Evolutionary conservation across 92 coral and sea anemone genomes (phyloP).

Genomic region (Pocillopora grandis): DNA sequence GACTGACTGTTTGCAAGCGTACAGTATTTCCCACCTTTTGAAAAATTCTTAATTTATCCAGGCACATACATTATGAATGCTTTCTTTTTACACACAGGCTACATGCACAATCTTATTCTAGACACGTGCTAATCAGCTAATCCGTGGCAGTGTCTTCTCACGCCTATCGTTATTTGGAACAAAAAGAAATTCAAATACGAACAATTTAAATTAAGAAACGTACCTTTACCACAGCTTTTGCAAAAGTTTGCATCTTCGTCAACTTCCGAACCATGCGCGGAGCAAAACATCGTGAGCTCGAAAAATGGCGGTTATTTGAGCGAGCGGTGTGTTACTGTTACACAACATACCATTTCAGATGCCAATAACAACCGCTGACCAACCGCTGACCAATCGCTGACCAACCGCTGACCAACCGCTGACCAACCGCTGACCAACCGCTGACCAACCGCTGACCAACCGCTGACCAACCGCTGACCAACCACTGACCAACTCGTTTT

Average conservation of each 20-base stretch:
- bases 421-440: too few relatives aligned
- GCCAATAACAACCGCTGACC: background rate
- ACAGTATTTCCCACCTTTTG: slow-evolving; percentile 4
- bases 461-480: background rate
- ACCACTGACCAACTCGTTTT: background rate
- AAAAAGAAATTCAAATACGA: background rate
- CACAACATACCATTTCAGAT: background rate
- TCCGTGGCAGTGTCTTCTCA: slow-evolving; percentile 3
- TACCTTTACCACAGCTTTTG: slow-evolving; percentile 1
- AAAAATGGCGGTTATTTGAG: background rate
- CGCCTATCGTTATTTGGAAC: background rate
- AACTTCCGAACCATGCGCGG: background rate
- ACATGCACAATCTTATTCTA: slow-evolving; percentile 4
- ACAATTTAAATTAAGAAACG: background rate
- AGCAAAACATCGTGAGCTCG: background rate
- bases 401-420: background rate
- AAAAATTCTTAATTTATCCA: background rate
- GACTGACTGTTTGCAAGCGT: background rate
- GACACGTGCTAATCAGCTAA: slow-evolving; percentile 1
- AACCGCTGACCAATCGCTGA: slow-evolving; percentile 4
- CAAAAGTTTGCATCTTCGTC: background rate
- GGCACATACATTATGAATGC: background rate
- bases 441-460: slow-evolving; percentile 6
- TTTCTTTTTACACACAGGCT: slow-evolving; percentile 17
- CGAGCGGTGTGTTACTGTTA: background rate